Percentiles rank a stretch among this genome's conserved stretches.
These are phyloP conservation scores for Macrophya alboannulata DNA, from an alignment of 2,888 invertebrate species.

Conservation along the genomic window DNA sequence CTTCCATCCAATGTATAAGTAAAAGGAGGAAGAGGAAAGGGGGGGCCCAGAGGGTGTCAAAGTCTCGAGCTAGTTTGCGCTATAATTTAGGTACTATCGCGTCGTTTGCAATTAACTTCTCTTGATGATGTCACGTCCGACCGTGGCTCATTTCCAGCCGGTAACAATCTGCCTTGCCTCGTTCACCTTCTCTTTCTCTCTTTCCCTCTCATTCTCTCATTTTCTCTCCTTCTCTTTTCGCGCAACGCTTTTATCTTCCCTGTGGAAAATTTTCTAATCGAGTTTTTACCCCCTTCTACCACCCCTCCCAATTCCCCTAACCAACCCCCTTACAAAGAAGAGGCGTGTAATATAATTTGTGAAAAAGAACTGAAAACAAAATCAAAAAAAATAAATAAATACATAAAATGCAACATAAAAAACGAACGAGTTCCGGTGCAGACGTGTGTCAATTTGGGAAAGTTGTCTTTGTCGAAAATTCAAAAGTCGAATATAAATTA, in stretches of 20 bases:
- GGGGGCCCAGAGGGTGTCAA: constrained; percentile 63
- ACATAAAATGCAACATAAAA: neutral
- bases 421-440: neutral
- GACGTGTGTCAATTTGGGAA: neutral
- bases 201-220: neutral
- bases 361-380: neutral
- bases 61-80: constrained; percentile 75
- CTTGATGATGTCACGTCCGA: constrained; percentile 76
- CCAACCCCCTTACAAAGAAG: neutral
- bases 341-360: constrained; percentile 26
- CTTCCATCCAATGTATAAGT: constrained; percentile 46
- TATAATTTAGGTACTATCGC: constrained; percentile 72
- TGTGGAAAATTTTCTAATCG: constrained; percentile 54
- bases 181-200: constrained; percentile 4
- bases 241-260: constrained; percentile 49
- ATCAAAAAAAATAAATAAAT: neutral
- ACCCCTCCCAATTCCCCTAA: neutral
- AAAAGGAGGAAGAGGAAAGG: constrained; percentile 30
- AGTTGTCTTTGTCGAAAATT: neutral
- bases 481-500: neutral
- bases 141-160: constrained; percentile 74
- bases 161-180: constrained; percentile 70
- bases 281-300: neutral
- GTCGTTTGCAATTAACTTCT: constrained; percentile 77
- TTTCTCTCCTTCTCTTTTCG: constrained; percentile 12